These are phyloP conservation scores for Nothocercus nigrocapillus DNA, from an alignment of 2,113 vertebrate species.

Conservation along the genomic window DNA sequence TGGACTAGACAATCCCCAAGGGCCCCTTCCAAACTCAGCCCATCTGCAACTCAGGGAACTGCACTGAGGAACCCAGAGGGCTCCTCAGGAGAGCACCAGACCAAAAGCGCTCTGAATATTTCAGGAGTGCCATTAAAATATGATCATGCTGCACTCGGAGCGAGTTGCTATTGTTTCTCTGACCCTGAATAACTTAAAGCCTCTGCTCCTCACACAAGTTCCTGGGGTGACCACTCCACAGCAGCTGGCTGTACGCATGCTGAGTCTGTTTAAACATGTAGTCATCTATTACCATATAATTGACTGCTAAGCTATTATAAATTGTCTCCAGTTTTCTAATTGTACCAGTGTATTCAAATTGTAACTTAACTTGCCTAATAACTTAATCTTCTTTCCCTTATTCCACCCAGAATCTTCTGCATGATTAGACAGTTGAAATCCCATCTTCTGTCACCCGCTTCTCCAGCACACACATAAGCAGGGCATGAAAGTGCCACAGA, in stretches of 20 bases:
- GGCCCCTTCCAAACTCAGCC: neutral
- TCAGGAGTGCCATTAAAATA: neutral
- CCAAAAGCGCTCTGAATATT: neutral
- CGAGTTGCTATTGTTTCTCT: neutral
- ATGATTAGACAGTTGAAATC: neutral
- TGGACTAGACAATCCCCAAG: neutral
- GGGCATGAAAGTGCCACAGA: neutral
- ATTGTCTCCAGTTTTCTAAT: neutral
- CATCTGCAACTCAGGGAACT: neutral
- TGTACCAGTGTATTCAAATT: neutral
- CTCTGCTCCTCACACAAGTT: neutral
- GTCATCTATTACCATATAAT: neutral
- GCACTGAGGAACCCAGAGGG: neutral
- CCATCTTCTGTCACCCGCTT: neutral
- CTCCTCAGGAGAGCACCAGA: neutral
- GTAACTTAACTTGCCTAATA: neutral
- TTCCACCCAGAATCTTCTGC: slow-evolving; percentile 4
- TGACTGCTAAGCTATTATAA: neutral
- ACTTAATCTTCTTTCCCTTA: neutral
- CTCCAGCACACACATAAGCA: neutral
- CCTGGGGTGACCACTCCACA: neutral
- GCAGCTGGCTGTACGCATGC: neutral
- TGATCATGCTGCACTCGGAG: neutral
- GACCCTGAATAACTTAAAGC: neutral
- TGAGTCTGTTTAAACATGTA: neutral